Evolutionary conservation across 2,797 vertebrate genomes (phyloP).

Genomic region (Anguilla obscura): DNA sequence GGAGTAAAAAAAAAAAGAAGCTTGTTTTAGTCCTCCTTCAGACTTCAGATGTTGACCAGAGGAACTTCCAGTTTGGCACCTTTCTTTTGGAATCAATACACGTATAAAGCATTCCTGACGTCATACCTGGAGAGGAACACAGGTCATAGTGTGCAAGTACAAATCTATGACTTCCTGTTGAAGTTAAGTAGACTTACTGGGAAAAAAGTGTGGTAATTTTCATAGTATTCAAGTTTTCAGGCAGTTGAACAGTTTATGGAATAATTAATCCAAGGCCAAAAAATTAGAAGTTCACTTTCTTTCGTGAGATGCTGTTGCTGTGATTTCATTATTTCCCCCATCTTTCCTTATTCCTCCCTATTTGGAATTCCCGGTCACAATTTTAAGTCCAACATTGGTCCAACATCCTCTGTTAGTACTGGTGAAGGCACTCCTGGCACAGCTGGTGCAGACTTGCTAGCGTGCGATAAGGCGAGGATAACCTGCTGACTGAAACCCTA

Average conservation of each 20-base stretch:
- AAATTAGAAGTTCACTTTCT: constrained; percentile 5
- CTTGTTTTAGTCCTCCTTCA: constrained; percentile 2
- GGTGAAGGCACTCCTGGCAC: neutral
- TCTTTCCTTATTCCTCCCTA: neutral
- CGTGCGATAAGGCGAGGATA: neutral
- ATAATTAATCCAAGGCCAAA: neutral
- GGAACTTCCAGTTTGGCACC: neutral
- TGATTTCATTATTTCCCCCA: constrained; percentile 15
- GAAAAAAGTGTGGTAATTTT: neutral
- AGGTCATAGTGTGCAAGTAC: constrained; percentile 25
- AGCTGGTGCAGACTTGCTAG: neutral
- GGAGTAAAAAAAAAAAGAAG: neutral
- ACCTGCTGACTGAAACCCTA: constrained; percentile 14
- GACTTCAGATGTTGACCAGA: constrained; percentile 4
- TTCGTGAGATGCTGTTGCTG: neutral
- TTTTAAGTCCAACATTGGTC: neutral
- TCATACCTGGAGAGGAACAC: neutral
- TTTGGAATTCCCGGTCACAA: neutral
- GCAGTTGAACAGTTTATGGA: neutral
- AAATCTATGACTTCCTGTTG: neutral
- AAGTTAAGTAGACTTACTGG: neutral
- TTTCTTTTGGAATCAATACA: constrained; percentile 1
- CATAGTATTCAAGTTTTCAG: constrained; percentile 8
- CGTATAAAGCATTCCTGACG: neutral
- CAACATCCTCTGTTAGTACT: neutral